Base-by-base conservation (phyloP, 2,797 vertebrate genomes). In the Hybognathus amarus region DNA sequence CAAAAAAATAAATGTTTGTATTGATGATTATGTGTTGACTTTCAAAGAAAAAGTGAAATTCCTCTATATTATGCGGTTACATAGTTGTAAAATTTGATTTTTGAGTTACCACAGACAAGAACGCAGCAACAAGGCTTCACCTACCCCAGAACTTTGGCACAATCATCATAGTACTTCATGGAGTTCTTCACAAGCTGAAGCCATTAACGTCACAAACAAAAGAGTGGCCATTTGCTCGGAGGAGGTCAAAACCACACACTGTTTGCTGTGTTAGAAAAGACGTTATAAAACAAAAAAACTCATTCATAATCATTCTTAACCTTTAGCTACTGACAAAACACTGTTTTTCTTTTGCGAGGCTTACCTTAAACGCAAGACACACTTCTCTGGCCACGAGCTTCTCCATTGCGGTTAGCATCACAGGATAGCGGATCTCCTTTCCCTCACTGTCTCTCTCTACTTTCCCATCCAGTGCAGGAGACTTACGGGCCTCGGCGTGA, bases 161-260 rank as follows among this genome's bases (percentile, higher is more conserved):
- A 99, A 89, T 99, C 98, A 10, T 99, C 98, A 0, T 99, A 99
- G 84, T 99, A 99, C 91, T 99, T 99, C 98, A 99, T 99, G 3
- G 98, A 99, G 92, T 99, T 99, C 94, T 99, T 99, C 89, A 99
- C 98, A 71, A 99, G 91, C 97, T 99, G 94, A 99, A 99, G 85
- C 98, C 98, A 0, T 99, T 99, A 75, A 99, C 98, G 0, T 99
- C 98, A 1, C 98, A 99, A 69, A 99, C 98, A 33, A 95, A 99
- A 2, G 97, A 99, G 92, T 99, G 97, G 61, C 97, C 98, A 0
- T 99, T 99, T 77, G 98, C 98, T 87, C 98, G 92, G 86, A 99
- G 95, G 68, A 99, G 95, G 91, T 99, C 98, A 27, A 99, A 99
- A 59, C 98, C 98, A 5, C 98, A 99, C 18, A 99, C 98, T 0